Evolutionary conservation across 1,140 invertebrate species (phyloP).

Genomic region (Hylaeus volcanicus): DNA sequence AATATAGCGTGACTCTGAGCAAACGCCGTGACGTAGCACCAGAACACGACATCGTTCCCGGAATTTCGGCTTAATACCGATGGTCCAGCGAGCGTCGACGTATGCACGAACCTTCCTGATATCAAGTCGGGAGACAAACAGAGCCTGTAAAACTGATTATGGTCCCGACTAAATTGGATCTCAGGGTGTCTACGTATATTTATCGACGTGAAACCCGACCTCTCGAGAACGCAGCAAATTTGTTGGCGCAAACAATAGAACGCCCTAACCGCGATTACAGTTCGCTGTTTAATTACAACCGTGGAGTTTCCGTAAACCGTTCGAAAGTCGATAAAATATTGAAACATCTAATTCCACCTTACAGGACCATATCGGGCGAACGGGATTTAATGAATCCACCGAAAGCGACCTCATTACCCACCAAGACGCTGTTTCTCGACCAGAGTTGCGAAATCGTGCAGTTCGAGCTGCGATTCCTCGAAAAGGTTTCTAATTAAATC

Average conservation of each 20-base stretch:
- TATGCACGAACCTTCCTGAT: constrained; percentile 2
- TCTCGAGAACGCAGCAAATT: background rate
- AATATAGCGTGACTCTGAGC: constrained; percentile 17
- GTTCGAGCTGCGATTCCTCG: background rate
- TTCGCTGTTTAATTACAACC: background rate
- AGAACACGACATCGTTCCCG: background rate
- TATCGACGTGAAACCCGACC: background rate
- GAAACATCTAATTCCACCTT: background rate
- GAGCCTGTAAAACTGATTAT: constrained; percentile 4
- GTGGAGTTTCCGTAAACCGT: background rate
- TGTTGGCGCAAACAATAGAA: background rate
- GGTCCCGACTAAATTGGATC: constrained; percentile 3
- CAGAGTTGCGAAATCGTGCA: background rate
- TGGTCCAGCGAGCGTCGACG: constrained; percentile 10
- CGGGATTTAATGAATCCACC: constrained; percentile 6
- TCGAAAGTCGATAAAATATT: background rate
- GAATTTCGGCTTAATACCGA: constrained; percentile 16
- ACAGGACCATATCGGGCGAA: background rate
- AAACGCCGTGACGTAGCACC: constrained; percentile 27
- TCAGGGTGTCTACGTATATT: background rate
- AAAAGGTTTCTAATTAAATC: constrained; percentile 52
- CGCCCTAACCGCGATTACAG: background rate
- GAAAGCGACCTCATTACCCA: constrained; percentile 13
- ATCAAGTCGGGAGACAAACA: constrained; percentile 22
- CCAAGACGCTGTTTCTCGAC: background rate